phyloP scores from a whole-genome alignment of 2,888 invertebrate genomes.

The Silvanus unidentatus region DNA sequence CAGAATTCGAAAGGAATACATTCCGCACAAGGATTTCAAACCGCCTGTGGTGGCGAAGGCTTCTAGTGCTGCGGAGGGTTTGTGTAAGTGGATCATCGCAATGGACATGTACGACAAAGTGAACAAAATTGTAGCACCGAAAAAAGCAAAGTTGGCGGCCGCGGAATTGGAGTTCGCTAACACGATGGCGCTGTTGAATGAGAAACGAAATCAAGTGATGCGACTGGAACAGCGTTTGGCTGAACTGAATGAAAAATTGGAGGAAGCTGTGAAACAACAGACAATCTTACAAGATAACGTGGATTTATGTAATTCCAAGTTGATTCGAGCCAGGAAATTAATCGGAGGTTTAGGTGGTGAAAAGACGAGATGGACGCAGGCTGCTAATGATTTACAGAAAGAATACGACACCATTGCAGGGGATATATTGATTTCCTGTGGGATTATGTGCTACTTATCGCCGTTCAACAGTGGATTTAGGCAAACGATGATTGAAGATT shows the following conservation, averaged over 20 bases:
- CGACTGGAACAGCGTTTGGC: constrained; percentile 73
- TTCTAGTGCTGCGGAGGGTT: constrained; percentile 89
- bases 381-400: constrained; percentile 67
- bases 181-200: constrained; percentile 78
- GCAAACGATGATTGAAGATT: constrained; percentile 56
- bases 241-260: constrained; percentile 61
- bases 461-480: constrained; percentile 72
- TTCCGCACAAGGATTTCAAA: constrained; percentile 71
- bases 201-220: constrained; percentile 72
- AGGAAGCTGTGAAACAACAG: constrained; percentile 61
- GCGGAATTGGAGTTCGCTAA: constrained; percentile 77
- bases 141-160: constrained; percentile 71
- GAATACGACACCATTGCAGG: constrained; percentile 80
- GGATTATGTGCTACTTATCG: constrained; percentile 83
- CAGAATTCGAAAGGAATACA: constrained; percentile 69
- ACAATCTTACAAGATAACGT: constrained; percentile 67
- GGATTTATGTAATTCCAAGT: constrained; percentile 74
- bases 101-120: constrained; percentile 85
- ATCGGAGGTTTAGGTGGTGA: constrained; percentile 62
- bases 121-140: constrained; percentile 77
- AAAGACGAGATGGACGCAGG: constrained; percentile 75
- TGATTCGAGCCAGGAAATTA: constrained; percentile 45
- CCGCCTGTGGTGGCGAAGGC: constrained; percentile 79
- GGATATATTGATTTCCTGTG: constrained; percentile 82
- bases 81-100: constrained; percentile 86